Evolutionary conservation across 1,140 invertebrate genomes (phyloP), one percentile per base, ranked within the genome.

Genomic region (Centruroides sculpturatus): DNA sequence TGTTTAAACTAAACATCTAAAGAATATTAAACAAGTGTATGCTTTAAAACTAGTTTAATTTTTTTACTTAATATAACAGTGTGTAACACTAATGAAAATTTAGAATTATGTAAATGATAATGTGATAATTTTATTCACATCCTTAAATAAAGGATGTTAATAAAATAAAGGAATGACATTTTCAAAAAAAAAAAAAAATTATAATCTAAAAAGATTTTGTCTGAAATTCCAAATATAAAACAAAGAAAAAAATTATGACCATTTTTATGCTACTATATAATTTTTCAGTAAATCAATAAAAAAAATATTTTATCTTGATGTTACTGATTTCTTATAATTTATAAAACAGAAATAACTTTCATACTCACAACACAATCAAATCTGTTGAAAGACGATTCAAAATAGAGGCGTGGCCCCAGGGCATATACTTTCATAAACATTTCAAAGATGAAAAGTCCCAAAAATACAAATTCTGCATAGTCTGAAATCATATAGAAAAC

Each of bases 381-480:
- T 70, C 89, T 85, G 81, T 79, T 98, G 80, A 98, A 98, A 67
- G 94, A 93, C 65, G 95, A 98, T 75, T 97, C 92, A 77, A 99
- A 98, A 79, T 99, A 99, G 67, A 92, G 91, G 63, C 92, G 83
- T 65, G 92, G 86, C 67, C 97, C 96, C 69, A 99, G 82, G 59
- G 95, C 96, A 77, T 99, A 99, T 83, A 99, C 90, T 80, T 99
- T 99, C 71, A 99, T 84, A 73, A 93, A 86, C 95, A 99, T 99
- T 80, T 99, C 97, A 77, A 87, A 85, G 83, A 99, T 91, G 78
- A 99, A 99, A 67, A 99, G 84, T 70, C 89, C 92, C 72, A 99
- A 83, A 80, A 99, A 99, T 70, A 91, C 87, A 80, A 87, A 99
- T 81, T 99, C 97, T 69, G 95, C 89, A 76, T 86, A 91, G 82